These are phyloP conservation scores for Sebastiscus albofasciatus DNA, from an alignment of 2,797 vertebrate genomes.

Conservation along the genomic window DNA sequence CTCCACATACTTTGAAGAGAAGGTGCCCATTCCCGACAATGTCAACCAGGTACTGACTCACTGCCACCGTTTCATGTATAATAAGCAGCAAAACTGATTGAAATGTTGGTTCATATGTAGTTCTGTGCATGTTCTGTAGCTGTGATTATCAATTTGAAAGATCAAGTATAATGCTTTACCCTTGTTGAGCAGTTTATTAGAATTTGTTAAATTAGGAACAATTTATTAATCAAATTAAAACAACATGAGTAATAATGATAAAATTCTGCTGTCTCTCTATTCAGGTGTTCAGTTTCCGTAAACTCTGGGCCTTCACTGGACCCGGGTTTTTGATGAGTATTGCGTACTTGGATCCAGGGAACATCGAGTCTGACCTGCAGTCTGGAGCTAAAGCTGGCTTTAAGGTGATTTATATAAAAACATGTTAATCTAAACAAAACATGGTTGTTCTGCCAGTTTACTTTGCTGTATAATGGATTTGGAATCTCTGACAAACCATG, in stretches of 20 bases:
- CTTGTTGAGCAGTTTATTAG: background rate
- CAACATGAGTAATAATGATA: background rate
- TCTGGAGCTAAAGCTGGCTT: constrained; percentile 92
- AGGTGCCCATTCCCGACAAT: constrained; percentile 87
- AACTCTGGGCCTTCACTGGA: constrained; percentile 98
- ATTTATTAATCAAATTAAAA: background rate
- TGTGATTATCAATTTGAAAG: background rate
- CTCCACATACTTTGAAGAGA: constrained; percentile 92
- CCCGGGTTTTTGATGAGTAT: constrained; percentile 97
- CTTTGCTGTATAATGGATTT: background rate
- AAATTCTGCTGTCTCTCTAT: background rate
- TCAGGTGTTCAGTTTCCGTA: constrained; percentile 92
- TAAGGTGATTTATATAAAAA: constrained; percentile 81
- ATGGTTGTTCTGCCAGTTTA: constrained; percentile 53
- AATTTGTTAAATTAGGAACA: background rate
- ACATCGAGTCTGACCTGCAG: constrained; percentile 94
- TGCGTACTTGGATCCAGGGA: constrained; percentile 94
- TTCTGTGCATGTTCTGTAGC: background rate
- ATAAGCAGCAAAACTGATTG: background rate
- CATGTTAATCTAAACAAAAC: constrained; percentile 74
- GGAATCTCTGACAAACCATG: background rate
- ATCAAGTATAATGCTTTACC: background rate
- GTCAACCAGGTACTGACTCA: constrained; percentile 70
- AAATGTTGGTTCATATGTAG: background rate
- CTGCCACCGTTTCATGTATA: background rate